These are phyloP conservation scores for Julus scandinavius DNA, from an alignment of 2,888 invertebrate species.

Conservation along the genomic window DNA sequence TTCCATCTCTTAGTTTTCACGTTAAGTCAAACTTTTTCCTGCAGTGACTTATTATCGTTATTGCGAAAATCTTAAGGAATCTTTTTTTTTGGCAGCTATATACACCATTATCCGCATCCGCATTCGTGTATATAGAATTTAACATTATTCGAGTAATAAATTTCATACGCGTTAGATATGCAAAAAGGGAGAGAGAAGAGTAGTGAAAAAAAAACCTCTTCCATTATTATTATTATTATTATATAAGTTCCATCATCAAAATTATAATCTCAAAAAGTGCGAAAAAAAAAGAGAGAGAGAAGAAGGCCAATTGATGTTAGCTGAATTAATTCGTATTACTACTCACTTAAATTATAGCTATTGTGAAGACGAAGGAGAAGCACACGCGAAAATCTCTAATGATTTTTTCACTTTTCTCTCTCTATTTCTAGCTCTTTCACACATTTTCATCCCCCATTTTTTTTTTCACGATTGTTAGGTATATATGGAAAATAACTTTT, in stretches of 20 bases:
- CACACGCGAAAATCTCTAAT: neutral
- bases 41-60: conserved; percentile 6
- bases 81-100: neutral
- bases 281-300: neutral
- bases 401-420: conserved; percentile 29
- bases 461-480: neutral
- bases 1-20: neutral
- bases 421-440: neutral
- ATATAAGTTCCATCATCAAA: conserved; percentile 33
- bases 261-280: conserved; percentile 26
- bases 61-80: neutral
- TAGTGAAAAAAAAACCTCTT: neutral
- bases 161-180: neutral
- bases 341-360: conserved; percentile 33
- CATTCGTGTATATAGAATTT: neutral
- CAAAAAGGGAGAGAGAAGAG: neutral
- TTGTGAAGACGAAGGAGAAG: neutral
- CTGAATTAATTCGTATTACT: conserved; percentile 33
- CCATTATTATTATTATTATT: conserved; percentile 19
- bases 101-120: conserved; percentile 17
- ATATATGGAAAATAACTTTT: neutral
- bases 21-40: conserved; percentile 1
- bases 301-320: conserved; percentile 16
- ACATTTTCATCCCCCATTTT: neutral
- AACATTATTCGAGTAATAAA: conserved; percentile 33